phyloP scores from a whole-genome alignment of 1,140 invertebrate genomes.

The Theocolax elegans region DNA sequence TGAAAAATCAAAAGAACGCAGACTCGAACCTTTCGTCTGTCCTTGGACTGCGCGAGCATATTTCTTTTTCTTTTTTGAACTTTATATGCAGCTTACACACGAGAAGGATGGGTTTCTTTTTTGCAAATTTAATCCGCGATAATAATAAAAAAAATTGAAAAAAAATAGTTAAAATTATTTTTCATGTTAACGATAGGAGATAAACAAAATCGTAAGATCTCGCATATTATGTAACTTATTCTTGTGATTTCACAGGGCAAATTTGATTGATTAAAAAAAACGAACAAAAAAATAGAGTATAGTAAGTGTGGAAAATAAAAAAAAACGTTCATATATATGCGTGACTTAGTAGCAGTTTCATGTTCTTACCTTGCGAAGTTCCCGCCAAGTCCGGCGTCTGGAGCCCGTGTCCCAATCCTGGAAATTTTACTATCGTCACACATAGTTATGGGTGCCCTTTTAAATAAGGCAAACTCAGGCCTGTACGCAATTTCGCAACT shows the following conservation, averaged over 20 bases:
- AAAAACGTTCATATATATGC: conserved; percentile 27
- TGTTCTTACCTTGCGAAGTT: conserved; percentile 86
- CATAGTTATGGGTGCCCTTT: conserved; percentile 55
- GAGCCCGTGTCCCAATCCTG: conserved; percentile 75
- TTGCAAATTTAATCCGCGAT: background rate
- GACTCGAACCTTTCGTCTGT: conserved; percentile 42
- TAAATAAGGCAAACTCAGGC: conserved; percentile 46
- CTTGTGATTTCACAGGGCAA: conserved; percentile 57
- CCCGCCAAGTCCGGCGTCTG: conserved; percentile 79
- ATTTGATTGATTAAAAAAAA: conserved; percentile 35
- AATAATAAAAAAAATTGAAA: no score
- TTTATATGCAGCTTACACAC: background rate
- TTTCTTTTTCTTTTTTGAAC: background rate
- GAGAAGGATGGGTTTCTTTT: conserved; percentile 26
- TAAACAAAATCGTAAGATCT: conserved; percentile 27
- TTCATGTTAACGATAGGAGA: conserved; percentile 39
- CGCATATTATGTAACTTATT: no score
- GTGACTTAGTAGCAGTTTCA: conserved; percentile 25
- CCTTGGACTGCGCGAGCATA: conserved; percentile 32
- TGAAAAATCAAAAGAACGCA: conserved; percentile 56
- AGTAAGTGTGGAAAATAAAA: conserved; percentile 21
- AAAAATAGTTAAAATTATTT: background rate
- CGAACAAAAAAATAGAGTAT: background rate
- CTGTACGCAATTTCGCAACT: conserved; percentile 67
- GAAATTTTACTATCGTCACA: conserved; percentile 68